These are phyloP conservation scores for Cheilosia soror DNA, from an alignment of 2,888 invertebrate species.

Conservation along the genomic window DNA sequence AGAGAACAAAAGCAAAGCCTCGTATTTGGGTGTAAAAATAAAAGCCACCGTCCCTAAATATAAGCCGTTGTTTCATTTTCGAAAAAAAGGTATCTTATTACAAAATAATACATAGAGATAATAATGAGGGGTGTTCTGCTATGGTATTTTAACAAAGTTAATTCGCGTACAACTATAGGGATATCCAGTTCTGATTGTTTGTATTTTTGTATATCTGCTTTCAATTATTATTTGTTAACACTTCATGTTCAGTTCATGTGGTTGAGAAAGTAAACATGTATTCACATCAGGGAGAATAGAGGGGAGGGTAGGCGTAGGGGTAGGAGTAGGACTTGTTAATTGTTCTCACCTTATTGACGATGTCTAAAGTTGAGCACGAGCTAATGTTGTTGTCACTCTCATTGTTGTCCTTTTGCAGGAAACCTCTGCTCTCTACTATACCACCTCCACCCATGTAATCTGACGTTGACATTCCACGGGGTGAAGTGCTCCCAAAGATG, in stretches of 20 bases:
- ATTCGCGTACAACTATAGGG: no score
- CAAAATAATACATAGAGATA: no score
- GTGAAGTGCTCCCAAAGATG: constrained; percentile 82
- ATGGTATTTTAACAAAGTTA: no score
- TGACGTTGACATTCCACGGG: constrained; percentile 77
- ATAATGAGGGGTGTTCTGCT: no score
- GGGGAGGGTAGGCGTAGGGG: neutral
- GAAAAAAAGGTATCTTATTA: no score
- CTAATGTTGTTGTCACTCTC: constrained; percentile 83
- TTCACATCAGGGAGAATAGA: neutral
- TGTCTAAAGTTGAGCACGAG: constrained; percentile 83
- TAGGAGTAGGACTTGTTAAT: constrained; percentile 11
- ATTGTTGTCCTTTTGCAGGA: constrained; percentile 81
- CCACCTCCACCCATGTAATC: constrained; percentile 48
- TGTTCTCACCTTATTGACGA: constrained; percentile 82
- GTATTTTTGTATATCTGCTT: neutral
- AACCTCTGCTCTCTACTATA: constrained; percentile 47
- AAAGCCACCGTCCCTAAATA: no score
- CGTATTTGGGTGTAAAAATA: no score
- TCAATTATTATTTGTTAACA: constrained; percentile 19
- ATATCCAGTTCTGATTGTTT: neutral
- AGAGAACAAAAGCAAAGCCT: no score
- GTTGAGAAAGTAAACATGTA: constrained; percentile 18
- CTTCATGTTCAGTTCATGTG: constrained; percentile 3
- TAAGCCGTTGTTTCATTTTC: no score